phyloP scores from a whole-genome alignment of 2,888 invertebrate species.

The Mythimna ferrago region DNA sequence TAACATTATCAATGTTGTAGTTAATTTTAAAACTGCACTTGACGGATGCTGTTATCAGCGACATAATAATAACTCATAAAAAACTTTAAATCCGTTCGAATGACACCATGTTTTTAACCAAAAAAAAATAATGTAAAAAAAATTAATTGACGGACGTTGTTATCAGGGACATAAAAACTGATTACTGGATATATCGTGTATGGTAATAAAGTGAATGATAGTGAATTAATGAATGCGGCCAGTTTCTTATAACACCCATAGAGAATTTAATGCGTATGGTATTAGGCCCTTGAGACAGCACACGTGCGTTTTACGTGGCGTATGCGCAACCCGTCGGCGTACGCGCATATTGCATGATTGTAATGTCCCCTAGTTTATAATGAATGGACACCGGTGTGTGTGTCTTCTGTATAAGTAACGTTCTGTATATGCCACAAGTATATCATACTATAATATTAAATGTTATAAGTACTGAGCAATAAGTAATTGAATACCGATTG shows the following conservation, averaged over 20 bases:
- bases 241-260: constrained; percentile 31
- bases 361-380: constrained; percentile 37
- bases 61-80: constrained; percentile 17
- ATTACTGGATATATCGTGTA: constrained; percentile 18
- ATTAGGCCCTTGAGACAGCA: constrained; percentile 48
- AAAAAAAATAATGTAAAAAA: constrained; percentile 2
- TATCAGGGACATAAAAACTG: constrained; percentile 34
- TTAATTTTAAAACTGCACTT: constrained; percentile 15
- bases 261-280: constrained; percentile 6
- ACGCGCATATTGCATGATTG: constrained; percentile 33
- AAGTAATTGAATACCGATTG: constrained; percentile 3
- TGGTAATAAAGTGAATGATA: constrained; percentile 22
- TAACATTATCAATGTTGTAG: not conserved
- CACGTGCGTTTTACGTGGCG: constrained; percentile 54
- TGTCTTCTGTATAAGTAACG: constrained; percentile 12
- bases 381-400: constrained; percentile 46
- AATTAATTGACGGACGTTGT: constrained; percentile 42
- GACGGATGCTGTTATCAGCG: constrained; percentile 52
- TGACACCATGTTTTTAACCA: not conserved
- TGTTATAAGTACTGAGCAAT: not conserved
- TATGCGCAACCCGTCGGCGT: constrained; percentile 47
- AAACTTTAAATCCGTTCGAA: not conserved
- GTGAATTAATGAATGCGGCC: constrained; percentile 29
- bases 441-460: not conserved
- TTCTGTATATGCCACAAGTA: not conserved